Conservation (phyloP, 2,888 invertebrate species). For the Hypolimnas misippus region DNA sequence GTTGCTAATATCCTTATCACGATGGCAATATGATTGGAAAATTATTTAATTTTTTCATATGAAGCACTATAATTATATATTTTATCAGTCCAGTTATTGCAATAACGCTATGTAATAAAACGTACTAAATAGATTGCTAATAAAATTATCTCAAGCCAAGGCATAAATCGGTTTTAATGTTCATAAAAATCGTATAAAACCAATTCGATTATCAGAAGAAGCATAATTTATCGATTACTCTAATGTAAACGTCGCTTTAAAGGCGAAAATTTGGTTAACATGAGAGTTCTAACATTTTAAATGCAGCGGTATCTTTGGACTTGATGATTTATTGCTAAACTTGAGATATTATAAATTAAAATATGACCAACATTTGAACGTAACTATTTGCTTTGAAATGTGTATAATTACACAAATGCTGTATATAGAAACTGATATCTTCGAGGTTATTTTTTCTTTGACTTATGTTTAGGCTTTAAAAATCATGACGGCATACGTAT, state of each 20-base stretch:
- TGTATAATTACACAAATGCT: too few species aligned
- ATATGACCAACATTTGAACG: not conserved
- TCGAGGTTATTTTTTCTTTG: too few species aligned
- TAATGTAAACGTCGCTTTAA: not conserved
- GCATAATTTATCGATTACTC: slow-evolving; percentile 9
- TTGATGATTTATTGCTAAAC: not conserved
- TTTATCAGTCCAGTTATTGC: too few species aligned
- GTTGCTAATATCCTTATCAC: too few species aligned
- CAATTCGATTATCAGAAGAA: not conserved
- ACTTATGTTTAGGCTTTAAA: too few species aligned
- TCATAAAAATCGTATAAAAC: not conserved
- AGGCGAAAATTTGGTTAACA: slow-evolving; percentile 22
- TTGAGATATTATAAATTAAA: slow-evolving; percentile 1
- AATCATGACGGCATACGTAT: too few species aligned
- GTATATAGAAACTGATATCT: too few species aligned
- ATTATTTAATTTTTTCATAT: too few species aligned
- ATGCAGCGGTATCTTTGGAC: not conserved
- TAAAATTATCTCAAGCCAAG: too few species aligned
- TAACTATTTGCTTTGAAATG: not conserved
- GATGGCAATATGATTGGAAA: too few species aligned
- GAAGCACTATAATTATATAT: too few species aligned
- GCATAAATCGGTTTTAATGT: not conserved
- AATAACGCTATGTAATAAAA: not conserved
- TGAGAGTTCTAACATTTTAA: slow-evolving; percentile 13
- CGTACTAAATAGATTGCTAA: not conserved